Evolutionary conservation across 1,140 invertebrate genomes (phyloP).

Genomic region (Maniola jurtina): DNA sequence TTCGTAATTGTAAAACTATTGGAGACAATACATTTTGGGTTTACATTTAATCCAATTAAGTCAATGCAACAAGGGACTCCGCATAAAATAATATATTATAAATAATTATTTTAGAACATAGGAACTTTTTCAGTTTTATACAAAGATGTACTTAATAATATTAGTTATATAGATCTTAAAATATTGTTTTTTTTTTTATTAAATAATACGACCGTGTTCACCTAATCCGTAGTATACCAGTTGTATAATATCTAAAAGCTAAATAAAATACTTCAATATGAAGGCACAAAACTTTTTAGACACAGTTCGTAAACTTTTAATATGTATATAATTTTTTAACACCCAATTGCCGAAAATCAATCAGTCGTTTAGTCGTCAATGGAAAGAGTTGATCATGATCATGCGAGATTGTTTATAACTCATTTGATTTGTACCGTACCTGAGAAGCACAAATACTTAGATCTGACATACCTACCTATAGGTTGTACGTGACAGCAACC

Average conservation of each 20-base stretch:
- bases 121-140: conserved; percentile 33
- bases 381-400: too few relatives aligned
- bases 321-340: too few relatives aligned
- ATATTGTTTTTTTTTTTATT: background rate
- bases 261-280: conserved; percentile 26
- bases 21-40: background rate
- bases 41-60: conserved; percentile 5
- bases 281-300: conserved; percentile 25
- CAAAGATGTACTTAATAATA: background rate
- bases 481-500: too few relatives aligned
- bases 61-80: background rate
- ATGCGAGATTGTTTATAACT: too few relatives aligned
- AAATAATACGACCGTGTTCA: conserved; percentile 13
- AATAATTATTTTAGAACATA: conserved; percentile 28
- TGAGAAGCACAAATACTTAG: too few relatives aligned
- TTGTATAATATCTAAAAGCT: conserved; percentile 22
- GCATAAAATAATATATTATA: conserved; percentile 19
- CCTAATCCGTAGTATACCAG: background rate
- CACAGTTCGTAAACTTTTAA: conserved; percentile 15
- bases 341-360: too few relatives aligned
- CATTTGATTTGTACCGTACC: too few relatives aligned
- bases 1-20: conserved; percentile 21
- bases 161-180: background rate
- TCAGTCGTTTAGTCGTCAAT: too few relatives aligned
- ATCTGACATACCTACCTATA: too few relatives aligned